A percentile compares a stretch with the other conserved stretches of the same genome.
Conservation (phyloP, 2,797 vertebrate genomes). For the Diplodus sargus region DNA sequence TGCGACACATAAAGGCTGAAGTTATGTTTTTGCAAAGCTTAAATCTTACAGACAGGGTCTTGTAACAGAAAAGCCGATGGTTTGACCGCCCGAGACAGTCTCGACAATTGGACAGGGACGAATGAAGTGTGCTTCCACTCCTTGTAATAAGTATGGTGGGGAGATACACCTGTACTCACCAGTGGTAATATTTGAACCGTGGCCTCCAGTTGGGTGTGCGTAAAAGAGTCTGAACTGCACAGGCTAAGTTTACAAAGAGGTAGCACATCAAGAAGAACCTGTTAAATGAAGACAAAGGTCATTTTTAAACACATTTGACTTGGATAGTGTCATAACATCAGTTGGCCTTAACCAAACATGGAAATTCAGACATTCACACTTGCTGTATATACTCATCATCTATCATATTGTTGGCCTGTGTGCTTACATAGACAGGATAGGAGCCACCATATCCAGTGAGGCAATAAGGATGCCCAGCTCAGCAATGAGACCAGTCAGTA, state of each 20-base stretch:
- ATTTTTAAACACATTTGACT: not conserved
- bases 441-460: slow-evolving; percentile 98
- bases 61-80: not conserved
- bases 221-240: slow-evolving; percentile 96
- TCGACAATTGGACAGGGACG: not conserved
- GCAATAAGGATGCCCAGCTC: slow-evolving; percentile 98
- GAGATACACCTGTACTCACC: slow-evolving; percentile 82
- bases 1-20: slow-evolving; percentile 13
- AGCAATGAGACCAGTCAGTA: slow-evolving; percentile 95
- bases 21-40: slow-evolving; percentile 1
- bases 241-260: slow-evolving; percentile 98
- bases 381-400: not conserved
- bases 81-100: not conserved
- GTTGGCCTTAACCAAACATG: not conserved
- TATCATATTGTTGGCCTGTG: slow-evolving; percentile 5
- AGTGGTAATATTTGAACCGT: slow-evolving; percentile 97
- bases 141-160: not conserved
- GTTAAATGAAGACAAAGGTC: slow-evolving; percentile 33
- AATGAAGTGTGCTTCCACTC: not conserved
- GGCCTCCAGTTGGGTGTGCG: slow-evolving; percentile 98
- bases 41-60: not conserved
- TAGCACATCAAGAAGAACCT: slow-evolving; percentile 99
- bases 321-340: not conserved
- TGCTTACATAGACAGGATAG: slow-evolving; percentile 98
- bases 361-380: not conserved